These are phyloP conservation scores for Strix uralensis DNA, from an alignment of 2,113 vertebrate species.

Conservation along the genomic window DNA sequence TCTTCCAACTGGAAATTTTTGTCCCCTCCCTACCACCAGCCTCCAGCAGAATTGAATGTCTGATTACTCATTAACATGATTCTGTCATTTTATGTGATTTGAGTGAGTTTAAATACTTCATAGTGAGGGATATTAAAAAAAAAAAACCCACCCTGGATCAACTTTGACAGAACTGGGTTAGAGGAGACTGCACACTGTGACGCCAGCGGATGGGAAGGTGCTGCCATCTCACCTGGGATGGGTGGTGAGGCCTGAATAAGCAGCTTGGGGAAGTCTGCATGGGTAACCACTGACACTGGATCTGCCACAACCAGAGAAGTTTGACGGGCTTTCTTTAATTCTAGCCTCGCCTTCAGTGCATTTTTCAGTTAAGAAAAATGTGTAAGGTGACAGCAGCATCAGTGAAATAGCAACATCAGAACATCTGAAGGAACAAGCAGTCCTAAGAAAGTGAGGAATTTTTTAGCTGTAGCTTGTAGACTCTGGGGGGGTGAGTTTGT, in stretches of 20 bases:
- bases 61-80: conserved; percentile 6
- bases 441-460: neutral
- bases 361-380: neutral
- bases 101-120: neutral
- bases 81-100: neutral
- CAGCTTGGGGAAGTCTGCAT: neutral
- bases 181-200: neutral
- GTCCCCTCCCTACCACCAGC: neutral
- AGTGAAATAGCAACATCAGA: neutral
- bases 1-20: neutral
- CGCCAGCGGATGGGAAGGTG: neutral
- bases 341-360: neutral
- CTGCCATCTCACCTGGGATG: neutral
- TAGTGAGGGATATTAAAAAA: neutral
- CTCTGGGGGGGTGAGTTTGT: neutral
- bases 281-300: neutral
- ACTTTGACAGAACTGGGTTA: neutral
- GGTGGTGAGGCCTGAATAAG: neutral
- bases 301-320: neutral
- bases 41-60: neutral
- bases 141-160: neutral
- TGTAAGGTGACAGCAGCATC: neutral
- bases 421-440: neutral
- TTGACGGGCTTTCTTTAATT: neutral
- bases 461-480: neutral